Percentiles rank a stretch among this genome's conserved stretches.
Evolutionary conservation across 2,113 vertebrate species (phyloP).

Genomic region (Shinisaurus crocodilurus): DNA sequence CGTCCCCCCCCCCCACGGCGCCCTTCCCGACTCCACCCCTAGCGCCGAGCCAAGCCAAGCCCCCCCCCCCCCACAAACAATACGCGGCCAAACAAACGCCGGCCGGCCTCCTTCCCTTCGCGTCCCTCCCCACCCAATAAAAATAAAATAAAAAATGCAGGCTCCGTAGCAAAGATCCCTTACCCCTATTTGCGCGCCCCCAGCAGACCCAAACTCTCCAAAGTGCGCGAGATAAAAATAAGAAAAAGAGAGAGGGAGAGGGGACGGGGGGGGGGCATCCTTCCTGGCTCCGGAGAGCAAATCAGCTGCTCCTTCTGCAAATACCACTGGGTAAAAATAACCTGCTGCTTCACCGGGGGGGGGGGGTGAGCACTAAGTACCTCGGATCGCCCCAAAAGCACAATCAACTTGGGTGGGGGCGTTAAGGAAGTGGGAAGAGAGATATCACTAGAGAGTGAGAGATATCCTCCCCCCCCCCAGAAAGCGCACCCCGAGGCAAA

Average conservation of each 20-base stretch:
- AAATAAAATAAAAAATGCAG: too few species aligned
- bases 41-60: slow-evolving; percentile 12
- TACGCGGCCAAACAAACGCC: not conserved
- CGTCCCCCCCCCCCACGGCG: slow-evolving; percentile 9
- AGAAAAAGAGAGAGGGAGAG: slow-evolving; percentile 50
- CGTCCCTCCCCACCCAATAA: not conserved
- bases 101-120: not conserved
- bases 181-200: not conserved
- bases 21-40: slow-evolving; percentile 22
- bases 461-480: not conserved
- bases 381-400: slow-evolving; percentile 55
- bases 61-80: slow-evolving; percentile 7
- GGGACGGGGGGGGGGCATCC: slow-evolving; percentile 45
- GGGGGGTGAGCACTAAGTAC: slow-evolving; percentile 61
- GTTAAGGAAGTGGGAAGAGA: not conserved
- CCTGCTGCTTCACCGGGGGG: slow-evolving; percentile 47
- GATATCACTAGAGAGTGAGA: not conserved
- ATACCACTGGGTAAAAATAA: slow-evolving; percentile 80
- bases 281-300: slow-evolving; percentile 74
- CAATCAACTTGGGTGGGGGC: not conserved
- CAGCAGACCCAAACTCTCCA: slow-evolving; percentile 34
- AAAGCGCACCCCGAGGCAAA: not conserved
- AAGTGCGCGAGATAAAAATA: slow-evolving; percentile 47
- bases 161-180: not conserved
- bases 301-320: slow-evolving; percentile 80